Base-by-base conservation (phyloP, 2,888 invertebrate genomes). In the Anodontia alba region DNA sequence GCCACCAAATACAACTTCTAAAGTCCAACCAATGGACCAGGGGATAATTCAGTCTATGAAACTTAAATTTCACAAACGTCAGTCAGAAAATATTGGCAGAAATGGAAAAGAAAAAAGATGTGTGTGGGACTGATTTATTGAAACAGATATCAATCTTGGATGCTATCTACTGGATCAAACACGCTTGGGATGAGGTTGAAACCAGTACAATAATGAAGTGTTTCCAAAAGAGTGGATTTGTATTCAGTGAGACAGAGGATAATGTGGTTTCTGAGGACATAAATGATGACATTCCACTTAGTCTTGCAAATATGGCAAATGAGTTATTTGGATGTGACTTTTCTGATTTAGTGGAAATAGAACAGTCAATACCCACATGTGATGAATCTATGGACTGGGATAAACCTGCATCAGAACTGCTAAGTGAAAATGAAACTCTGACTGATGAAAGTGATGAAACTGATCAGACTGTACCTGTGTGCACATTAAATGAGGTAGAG, bases 1-100 rank as follows among this genome's bases (percentile, higher is more conserved):
- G 23, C 89, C 89, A 17, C 86, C 89, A 12, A 90, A 89, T 68
- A 86, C 87, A 12, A 87, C 84, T n/a, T 29, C 46, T 26, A 72
- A 82, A 15, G 73, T 54, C 2, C 89, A 89, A 71, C 88, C 89
- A 0, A 86, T 87, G 83, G 86, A 89, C 67, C 80, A 79, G 69
- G 87, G 88, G 10, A 80, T 90, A 20, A 88, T 86, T 8, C 69
- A 78, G 49, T 71, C 67, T 31, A 74, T 83, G 29, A 83, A 87
- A 49, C 17, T n/a, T 15, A 38, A 73, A 26, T 81, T 76, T 73
- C 62, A 76, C 12, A 70, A 80, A 49, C 70, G 46, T 15, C 17
- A 46, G 15, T 46, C 46, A 3, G 2, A 12, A 20, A 3, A 12
- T 20, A 3, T 3, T 46, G 8, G 46, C 46, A 20, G 46, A 12